Base-by-base conservation (phyloP, 2,888 invertebrate genomes). In the Timema cristinae region DNA sequence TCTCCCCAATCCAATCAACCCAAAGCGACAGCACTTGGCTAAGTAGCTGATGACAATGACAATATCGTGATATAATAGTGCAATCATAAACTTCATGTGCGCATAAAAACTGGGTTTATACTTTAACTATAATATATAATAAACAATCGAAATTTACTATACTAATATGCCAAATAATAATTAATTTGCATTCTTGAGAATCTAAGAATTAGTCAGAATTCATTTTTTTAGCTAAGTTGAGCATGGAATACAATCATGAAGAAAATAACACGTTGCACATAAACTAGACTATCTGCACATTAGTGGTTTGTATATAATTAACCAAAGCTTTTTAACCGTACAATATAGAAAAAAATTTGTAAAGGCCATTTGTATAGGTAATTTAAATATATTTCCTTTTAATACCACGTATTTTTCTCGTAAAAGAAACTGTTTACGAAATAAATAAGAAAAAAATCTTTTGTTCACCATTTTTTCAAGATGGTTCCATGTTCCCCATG, bases 51-150 rank as follows among this genome's bases (percentile, higher is more conserved):
- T 13, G 32, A 59, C 15, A 11, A 59, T 59, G 15, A 59, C 13
- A 59, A 7, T 59, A 59, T 59, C n/a, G 15, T 59, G 59, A n/a
- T 32, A 2, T 2, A 59, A 59, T n/a, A 59, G 10, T 59, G 59
- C 59, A 59, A 15, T 59, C n/a, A 13, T 59, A n/a, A 59, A 59
- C 59, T 59, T 59, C 15, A 59, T 59, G 9, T 59, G 59, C 13
- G 13, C 13, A 59, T 59, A 13, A 59, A 59, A n/a, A 59, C 59
- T 59, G 59, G 7, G 15, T 11, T 59, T n/a, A 59, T 59, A 59
- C 8, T n/a, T 0, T 59, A 59, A 59, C n/a, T 6, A 1, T 59
- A 59, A n/a, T 59, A n/a, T 59, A 59, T 59, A 13, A n/a, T n/a
- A 59, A 59, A 59, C 59, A 13, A 59, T 59, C 8, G n/a, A 56